Conservation (phyloP, 2,888 invertebrate species). For the Temnothorax ravouxi region DNA sequence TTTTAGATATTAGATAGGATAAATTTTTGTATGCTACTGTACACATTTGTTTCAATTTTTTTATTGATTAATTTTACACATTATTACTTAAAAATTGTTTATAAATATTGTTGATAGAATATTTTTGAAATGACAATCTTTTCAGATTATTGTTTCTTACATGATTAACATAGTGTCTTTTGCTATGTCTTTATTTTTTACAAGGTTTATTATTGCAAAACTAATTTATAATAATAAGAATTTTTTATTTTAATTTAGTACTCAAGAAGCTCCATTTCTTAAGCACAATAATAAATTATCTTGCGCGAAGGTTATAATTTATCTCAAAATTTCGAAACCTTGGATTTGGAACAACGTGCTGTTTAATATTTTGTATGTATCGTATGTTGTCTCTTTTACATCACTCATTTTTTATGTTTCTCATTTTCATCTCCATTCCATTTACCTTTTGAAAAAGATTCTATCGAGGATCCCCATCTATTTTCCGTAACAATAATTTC, state of each 20-base stretch:
- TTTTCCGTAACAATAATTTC: constrained; percentile 78
- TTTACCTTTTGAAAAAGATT: constrained; percentile 79
- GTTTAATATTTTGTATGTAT: constrained; percentile 18
- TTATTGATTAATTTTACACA: background rate
- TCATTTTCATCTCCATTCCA: constrained; percentile 77
- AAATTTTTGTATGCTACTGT: background rate
- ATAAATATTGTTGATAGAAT: background rate
- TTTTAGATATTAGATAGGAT: background rate
- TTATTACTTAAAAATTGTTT: background rate
- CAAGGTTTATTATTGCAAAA: background rate
- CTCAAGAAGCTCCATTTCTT: background rate
- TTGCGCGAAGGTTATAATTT: background rate
- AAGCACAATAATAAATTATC: background rate
- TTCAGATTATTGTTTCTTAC: background rate
- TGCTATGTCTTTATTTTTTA: constrained; percentile 9
- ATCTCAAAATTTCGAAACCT: background rate
- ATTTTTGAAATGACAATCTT: background rate
- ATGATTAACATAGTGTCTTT: background rate
- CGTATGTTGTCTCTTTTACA: constrained; percentile 44
- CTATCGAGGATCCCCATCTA: constrained; percentile 74
- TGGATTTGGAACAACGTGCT: background rate
- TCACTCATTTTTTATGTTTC: constrained; percentile 77
- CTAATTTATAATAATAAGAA: background rate
- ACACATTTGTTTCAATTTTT: background rate
- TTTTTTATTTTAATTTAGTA: background rate